Base-by-base conservation (phyloP, 2,113 vertebrate genomes). In the Gasterosteus aculeatus region DNA sequence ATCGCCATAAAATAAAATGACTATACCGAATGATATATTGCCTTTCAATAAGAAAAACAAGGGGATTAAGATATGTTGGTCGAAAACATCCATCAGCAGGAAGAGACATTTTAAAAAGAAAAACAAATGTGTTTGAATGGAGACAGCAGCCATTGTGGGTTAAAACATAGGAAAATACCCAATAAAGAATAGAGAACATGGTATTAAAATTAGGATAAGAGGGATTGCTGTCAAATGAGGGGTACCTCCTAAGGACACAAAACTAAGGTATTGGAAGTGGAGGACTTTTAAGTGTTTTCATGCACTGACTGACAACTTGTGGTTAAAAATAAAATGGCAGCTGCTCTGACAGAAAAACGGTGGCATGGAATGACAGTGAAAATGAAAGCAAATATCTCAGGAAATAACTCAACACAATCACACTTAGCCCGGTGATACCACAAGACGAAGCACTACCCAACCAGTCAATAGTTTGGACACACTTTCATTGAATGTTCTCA, bases 291-390 rank as follows among this genome's bases (percentile, higher is more conserved):
- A 71, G 4, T 59, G 33, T 69, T 58, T 73, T 81, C 64, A 58
- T 72, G 39, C 74, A 88, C 83, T 91, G 92, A 92, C 93, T 91
- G 92, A 92, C 93, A 85, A 75, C 91, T 69, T 44, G 18, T 92
- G 94, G 91, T 68, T 35, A 5, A 16, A 59, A 51, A 38, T 1
- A 19, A 54, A 68, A 77, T 10, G 4, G 15, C 75, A 84, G 22
- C 29, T 7, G 15, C 31, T 66, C 19, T 19, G 26, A 62, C 10
- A 79, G 60, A 63, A 33, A 47, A 44, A 51, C 62, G 16, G 14
- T 5, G 22, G 8, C 2, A 11, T 22, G 35, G 41, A 18, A 57
- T 7, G 58, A 46, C 11, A 46, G 3, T 3, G 58, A 62, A 54
- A 66, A 60, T n/a, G n/a, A 39, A 42, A 59, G 12, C 14, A 53